Percentiles rank a stretch among this genome's conserved stretches.
Evolutionary conservation across 2,888 invertebrate genomes (phyloP).

Genomic region (Adineta ricciae): DNA sequence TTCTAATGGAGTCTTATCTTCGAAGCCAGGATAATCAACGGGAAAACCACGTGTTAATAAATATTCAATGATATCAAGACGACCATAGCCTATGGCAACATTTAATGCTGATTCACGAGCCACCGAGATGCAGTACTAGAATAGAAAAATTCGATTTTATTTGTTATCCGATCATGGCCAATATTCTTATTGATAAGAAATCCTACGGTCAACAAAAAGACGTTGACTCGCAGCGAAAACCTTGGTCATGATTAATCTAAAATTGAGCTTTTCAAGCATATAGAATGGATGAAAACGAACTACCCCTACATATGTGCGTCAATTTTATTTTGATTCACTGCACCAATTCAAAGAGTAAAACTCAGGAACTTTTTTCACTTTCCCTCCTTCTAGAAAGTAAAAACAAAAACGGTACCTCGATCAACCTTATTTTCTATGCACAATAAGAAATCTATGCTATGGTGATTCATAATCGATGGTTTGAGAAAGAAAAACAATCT

Average conservation of each 20-base stretch:
- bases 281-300: not conserved
- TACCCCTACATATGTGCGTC: not conserved
- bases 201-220: not conserved
- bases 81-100: not conserved
- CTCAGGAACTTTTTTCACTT: not conserved
- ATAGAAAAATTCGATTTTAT: not conserved
- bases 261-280: not conserved
- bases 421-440: not conserved
- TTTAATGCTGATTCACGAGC: conserved; percentile 19
- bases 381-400: not conserved
- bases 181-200: not conserved
- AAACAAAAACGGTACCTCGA: not conserved
- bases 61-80: not conserved
- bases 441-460: not conserved
- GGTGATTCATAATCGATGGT: not conserved
- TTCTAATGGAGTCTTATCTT: conserved; percentile 15
- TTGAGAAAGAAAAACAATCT: not conserved
- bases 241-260: not conserved
- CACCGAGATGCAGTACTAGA: conserved; percentile 7
- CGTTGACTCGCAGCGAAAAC: not conserved
- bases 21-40: conserved; percentile 4
- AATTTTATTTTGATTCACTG: not conserved
- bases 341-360: not conserved
- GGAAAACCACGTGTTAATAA: conserved; percentile 19
- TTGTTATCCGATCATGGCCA: not conserved